phyloP scores from a whole-genome alignment of 2,113 vertebrate genomes.

The Ailurus styani region DNA sequence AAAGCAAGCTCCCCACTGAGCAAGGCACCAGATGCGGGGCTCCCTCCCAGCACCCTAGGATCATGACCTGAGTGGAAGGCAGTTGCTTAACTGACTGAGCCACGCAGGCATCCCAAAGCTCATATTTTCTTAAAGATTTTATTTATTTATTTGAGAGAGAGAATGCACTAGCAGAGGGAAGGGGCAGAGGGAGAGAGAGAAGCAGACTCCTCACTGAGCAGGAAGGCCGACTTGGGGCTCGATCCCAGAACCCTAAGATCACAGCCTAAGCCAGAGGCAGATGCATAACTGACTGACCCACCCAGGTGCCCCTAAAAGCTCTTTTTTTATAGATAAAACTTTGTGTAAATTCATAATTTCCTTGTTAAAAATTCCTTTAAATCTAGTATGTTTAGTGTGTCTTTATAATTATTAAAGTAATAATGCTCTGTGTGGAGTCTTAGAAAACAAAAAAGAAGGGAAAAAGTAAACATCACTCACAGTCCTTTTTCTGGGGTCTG shows the following conservation, averaged over 20 bases:
- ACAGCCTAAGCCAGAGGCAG: not conserved
- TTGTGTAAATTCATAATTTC: not conserved
- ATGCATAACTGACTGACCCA: not conserved
- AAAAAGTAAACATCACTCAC: not conserved
- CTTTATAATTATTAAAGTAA: not conserved
- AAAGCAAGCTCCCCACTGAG: too few species aligned
- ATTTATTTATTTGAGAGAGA: not conserved
- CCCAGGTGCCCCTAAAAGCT: not conserved
- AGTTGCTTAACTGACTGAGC: too few species aligned
- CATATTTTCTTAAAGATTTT: not conserved
- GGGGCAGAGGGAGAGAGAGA: not conserved
- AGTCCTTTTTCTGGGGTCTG: not conserved
- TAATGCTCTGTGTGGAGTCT: not conserved
- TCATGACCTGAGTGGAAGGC: too few species aligned
- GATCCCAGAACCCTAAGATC: not conserved
- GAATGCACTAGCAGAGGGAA: not conserved
- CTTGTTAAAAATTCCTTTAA: conserved; percentile 4
- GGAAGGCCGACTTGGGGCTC: not conserved
- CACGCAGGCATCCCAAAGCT: not conserved
- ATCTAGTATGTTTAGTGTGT: not conserved
- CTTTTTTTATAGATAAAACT: not conserved
- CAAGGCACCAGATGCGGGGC: too few species aligned
- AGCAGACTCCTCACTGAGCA: not conserved
- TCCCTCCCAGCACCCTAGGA: too few species aligned
- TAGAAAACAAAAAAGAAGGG: not conserved